Conservation (phyloP, 2,888 invertebrate genomes). For the Limnephilus lunatus region DNA sequence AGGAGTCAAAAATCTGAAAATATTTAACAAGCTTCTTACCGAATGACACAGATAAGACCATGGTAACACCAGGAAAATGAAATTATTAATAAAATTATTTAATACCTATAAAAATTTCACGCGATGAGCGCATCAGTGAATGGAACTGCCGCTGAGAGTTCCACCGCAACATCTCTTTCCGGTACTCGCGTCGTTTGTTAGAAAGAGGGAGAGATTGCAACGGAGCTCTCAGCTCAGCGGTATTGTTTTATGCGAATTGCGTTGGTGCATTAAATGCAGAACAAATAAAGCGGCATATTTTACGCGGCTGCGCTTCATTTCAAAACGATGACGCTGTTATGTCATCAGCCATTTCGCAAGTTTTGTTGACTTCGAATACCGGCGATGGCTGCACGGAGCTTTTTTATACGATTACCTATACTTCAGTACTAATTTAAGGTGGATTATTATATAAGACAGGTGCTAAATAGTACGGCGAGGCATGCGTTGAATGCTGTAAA, state of each 20-base stretch:
- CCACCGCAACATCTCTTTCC: neutral
- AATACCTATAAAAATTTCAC: neutral
- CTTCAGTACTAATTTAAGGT: neutral
- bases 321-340: slow-evolving; percentile 41
- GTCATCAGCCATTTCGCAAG: slow-evolving; percentile 44
- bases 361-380: slow-evolving; percentile 38
- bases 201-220: neutral
- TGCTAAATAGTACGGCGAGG: neutral
- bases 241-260: neutral
- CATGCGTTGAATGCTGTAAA: neutral
- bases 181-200: neutral
- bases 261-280: slow-evolving; percentile 16
- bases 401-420: neutral
- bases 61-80: neutral
- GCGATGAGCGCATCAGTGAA: neutral
- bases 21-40: neutral
- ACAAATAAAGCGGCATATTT: slow-evolving; percentile 41
- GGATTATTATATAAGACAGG: slow-evolving; percentile 33
- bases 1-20: neutral
- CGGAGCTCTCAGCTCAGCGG: neutral
- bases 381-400: slow-evolving; percentile 16
- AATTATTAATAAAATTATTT: neutral
- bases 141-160: neutral
- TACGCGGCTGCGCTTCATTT: slow-evolving; percentile 39
- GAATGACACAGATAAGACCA: neutral